Evolutionary conservation across 2,113 vertebrate genomes (phyloP).

Genomic region (Etia nguti): DNA sequence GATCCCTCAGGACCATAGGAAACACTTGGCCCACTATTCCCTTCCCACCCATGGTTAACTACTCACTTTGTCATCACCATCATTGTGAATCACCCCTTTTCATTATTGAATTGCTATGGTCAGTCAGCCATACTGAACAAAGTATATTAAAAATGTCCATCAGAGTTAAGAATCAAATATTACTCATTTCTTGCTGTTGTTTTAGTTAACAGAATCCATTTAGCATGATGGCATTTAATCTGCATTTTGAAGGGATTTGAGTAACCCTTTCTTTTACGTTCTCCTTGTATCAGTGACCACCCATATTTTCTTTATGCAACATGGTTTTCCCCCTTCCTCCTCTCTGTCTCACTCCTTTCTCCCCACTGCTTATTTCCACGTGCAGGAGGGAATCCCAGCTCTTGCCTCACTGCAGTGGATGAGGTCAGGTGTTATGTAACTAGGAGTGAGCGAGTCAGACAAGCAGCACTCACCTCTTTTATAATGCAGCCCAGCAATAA

Average conservation of each 20-base stretch:
- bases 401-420: constrained; percentile 59
- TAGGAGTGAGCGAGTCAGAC: constrained; percentile 35
- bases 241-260: not conserved
- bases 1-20: constrained; percentile 14
- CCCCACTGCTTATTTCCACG: not conserved
- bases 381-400: constrained; percentile 73
- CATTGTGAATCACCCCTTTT: not conserved
- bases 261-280: not conserved
- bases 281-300: not conserved
- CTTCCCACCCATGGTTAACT: not conserved
- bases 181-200: not conserved
- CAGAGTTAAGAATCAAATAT: not conserved
- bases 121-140: not conserved
- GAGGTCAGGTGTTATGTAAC: constrained; percentile 64
- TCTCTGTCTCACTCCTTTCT: not conserved
- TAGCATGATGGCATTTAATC: not conserved
- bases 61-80: not conserved
- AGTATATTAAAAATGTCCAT: not conserved
- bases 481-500: constrained; percentile 33
- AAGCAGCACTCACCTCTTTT: constrained; percentile 44
- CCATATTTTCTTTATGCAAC: not conserved
- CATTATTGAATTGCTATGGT: not conserved
- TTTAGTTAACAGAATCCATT: not conserved
- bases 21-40: constrained; percentile 10
- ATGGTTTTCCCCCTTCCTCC: not conserved